Base-by-base conservation (phyloP, 2,113 vertebrate genomes). In the Trichomycterus rosablanca region DNA sequence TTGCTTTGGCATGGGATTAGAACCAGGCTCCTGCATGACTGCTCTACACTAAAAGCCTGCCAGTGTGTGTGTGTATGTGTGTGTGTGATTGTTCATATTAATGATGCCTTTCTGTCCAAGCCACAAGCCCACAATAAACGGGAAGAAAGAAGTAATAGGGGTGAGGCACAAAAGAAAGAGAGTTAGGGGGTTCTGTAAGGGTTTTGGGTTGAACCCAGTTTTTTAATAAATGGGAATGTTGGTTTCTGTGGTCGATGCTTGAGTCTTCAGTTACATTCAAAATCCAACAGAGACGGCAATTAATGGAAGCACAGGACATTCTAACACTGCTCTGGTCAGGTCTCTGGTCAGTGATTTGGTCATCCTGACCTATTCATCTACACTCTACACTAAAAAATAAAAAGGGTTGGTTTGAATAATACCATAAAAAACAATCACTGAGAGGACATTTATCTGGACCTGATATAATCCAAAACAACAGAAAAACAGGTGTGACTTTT, bases 51-150 rank as follows among this genome's bases (percentile, higher is more conserved):
- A n/a, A 18, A 20, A 5, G 15, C 3, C 45, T 57, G 28, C 40
- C 10, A 2, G 10, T n/a, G 22, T 30, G 15, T 42, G 46, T 19
- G 43, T 48, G 57, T 59, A 43, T 40, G 20, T 40, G 54, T 43
- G 24, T 44, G 40, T 26, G 45, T 28, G 45, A 12, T 23, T 19
- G 32, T 45, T 55, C 34, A 7, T 61, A 37, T 60, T 68, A 61
- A 61, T 55, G 58, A 55, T 54, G 51, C 40, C 24, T 28, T 34
- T 61, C 23, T 40, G 3, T 61, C 50, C 50, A 61, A 32, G 14
- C 23, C 57, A 35, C 40, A 68, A 32, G 48, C 22, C 66, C 58
- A 68, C 58, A 54, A 39, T 54, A 30, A 61, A 55, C 14, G 35
- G 58, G 50, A 46, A 63, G 30, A 5, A 40, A 18, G 11, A 54